phyloP scores from a whole-genome alignment of 2,113 vertebrate genomes.

The Gadus macrocephalus region DNA sequence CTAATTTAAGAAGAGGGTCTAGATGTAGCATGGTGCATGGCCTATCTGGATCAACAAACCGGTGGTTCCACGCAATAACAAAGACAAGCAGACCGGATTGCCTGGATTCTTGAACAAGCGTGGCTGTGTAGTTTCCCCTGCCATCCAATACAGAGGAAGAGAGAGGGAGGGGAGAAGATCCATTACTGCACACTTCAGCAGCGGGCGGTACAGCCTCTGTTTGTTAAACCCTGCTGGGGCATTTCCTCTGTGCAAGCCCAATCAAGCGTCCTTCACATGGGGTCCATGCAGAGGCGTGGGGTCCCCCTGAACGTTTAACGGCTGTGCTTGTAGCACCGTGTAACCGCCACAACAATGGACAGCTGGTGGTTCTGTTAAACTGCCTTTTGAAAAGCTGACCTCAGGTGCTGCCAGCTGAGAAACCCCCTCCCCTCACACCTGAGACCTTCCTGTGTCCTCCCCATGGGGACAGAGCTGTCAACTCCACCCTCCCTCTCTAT shows the following conservation, averaged over 20 bases:
- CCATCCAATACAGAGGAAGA: too few relatives aligned
- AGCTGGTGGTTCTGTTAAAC: conserved; percentile 18
- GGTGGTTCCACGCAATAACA: too few relatives aligned
- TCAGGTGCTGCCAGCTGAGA: too few relatives aligned
- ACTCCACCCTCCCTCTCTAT: conserved; percentile 40
- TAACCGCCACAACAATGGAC: background rate
- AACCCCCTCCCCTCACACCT: background rate
- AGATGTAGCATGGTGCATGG: too few relatives aligned
- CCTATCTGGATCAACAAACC: too few relatives aligned
- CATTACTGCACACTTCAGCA: conserved; percentile 49
- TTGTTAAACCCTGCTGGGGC: conserved; percentile 42
- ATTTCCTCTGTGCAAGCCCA: conserved; percentile 47
- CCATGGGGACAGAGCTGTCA: conserved; percentile 35
- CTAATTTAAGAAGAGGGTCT: too few relatives aligned
- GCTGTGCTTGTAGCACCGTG: conserved; percentile 38
- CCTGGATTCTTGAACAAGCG: too few relatives aligned
- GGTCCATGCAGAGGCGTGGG: too few relatives aligned
- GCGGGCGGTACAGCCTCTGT: conserved; percentile 28
- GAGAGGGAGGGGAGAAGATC: too few relatives aligned
- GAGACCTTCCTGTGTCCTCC: conserved; percentile 56
- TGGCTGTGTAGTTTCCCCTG: too few relatives aligned
- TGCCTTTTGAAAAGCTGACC: conserved; percentile 11
- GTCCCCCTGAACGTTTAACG: conserved; percentile 19
- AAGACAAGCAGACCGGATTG: too few relatives aligned
- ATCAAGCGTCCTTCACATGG: conserved; percentile 39